Base-by-base conservation (phyloP, 2,797 vertebrate species). In the Tapirus indicus region DNA sequence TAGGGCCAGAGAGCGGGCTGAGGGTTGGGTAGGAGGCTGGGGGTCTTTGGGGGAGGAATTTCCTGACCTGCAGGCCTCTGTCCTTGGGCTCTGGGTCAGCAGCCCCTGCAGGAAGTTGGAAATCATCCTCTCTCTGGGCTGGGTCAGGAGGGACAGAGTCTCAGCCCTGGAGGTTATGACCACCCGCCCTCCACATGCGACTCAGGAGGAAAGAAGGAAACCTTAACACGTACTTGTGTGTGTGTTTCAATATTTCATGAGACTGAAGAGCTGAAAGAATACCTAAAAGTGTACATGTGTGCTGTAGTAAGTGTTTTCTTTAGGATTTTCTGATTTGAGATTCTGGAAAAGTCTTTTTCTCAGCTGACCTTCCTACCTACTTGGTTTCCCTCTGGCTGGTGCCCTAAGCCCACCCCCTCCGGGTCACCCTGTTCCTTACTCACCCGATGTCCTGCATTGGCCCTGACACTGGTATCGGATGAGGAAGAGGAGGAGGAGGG, bases 1-100 rank as follows among this genome's bases (percentile, higher is more conserved):
- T 2, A 84, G 27, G 10, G 18, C 2, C 27, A 11, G 52, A 6
- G 5, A 3, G 5, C n/a, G 7, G 47, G 1, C 1, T 0, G 8
- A 0, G 0, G n/a, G 29, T 0, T 7, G 7, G 21, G 6, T 2
- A 49, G 27, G 56, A 2, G 0, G 32, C 12, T 9, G n/a, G 27
- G 54, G 58, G 66, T 41, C 12, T 47, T 25, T 0, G 0, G 25
- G 25, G 29, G 0, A 4, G 32, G 0, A 4, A 0, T 72, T 71
- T 93, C 94, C 83, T 83, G 35, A 6, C 27, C 2, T 5, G 35
- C 8, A 2, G 25, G 12, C 17, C 20, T 25, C 71, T 18, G 29
- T 52, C 58, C 7, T 60, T 6, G 13, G 23, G 10, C 3, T 18
- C 23, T 21, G 16, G 14, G 8, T 27, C 23, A 3, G 2, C 2